A percentile compares a stretch with the other conserved stretches of the same genome.
These are phyloP conservation scores for Hephaestus fuliginosus DNA, from an alignment of 2,797 vertebrate species.

Conservation along the genomic window DNA sequence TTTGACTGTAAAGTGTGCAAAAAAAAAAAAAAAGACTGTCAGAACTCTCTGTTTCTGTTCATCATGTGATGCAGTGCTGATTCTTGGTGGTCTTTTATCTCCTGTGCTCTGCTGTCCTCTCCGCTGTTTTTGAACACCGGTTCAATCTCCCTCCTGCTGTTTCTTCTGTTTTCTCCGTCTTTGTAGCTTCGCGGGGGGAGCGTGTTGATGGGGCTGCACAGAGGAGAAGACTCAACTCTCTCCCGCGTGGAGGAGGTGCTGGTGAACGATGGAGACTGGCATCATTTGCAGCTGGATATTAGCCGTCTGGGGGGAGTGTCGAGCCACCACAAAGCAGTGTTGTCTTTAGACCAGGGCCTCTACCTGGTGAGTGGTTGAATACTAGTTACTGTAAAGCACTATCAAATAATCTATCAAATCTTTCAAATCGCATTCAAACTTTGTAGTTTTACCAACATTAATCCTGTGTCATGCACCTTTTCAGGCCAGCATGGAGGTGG, in stretches of 20 bases:
- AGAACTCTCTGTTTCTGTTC: not conserved
- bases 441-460: not conserved
- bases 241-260: conserved; percentile 88
- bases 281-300: conserved; percentile 91
- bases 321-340: conserved; percentile 78
- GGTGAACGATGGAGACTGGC: conserved; percentile 94
- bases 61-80: conserved; percentile 20
- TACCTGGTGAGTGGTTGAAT: conserved; percentile 83
- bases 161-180: not conserved
- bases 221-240: conserved; percentile 86
- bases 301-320: conserved; percentile 73
- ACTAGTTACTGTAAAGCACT: not conserved
- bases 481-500: conserved; percentile 88
- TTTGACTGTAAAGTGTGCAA: not conserved
- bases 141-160: conserved; percentile 43
- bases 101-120: not conserved
- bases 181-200: conserved; percentile 89
- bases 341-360: conserved; percentile 91
- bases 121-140: conserved; percentile 24
- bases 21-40: not conserved
- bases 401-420: no score
- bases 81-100: conserved; percentile 19
- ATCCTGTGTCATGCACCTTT: conserved; percentile 11
- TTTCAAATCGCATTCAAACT: no score
- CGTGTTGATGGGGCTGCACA: conserved; percentile 88